These are phyloP conservation scores for Leptocoma aspasia DNA, from an alignment of 2,113 vertebrate genomes.

Conservation along the genomic window DNA sequence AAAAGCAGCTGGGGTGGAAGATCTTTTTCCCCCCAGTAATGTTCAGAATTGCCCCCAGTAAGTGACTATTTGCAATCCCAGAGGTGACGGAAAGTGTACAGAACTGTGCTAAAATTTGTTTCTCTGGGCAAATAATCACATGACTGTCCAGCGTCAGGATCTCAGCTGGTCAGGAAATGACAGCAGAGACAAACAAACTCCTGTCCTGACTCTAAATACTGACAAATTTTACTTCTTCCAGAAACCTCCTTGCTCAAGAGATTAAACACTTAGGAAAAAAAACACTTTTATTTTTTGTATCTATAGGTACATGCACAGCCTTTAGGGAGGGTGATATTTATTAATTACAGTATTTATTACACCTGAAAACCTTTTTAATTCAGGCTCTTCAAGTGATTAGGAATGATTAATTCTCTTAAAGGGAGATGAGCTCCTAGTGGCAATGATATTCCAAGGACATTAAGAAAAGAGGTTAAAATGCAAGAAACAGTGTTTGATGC, in stretches of 20 bases:
- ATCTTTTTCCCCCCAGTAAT: background rate
- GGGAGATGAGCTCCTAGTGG: background rate
- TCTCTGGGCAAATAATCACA: background rate
- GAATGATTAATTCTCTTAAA: conserved; percentile 2
- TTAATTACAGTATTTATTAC: background rate
- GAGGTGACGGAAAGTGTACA: background rate
- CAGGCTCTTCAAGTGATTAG: background rate
- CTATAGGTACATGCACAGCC: background rate
- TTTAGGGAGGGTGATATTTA: background rate
- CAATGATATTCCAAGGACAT: background rate
- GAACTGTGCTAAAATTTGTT: background rate
- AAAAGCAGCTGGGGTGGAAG: background rate
- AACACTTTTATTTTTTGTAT: background rate
- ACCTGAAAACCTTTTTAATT: conserved; percentile 1
- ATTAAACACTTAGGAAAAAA: background rate
- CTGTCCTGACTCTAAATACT: background rate
- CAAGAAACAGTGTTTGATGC: background rate
- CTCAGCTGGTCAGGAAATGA: background rate
- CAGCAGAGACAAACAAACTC: background rate
- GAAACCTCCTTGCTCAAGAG: background rate
- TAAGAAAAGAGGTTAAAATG: background rate
- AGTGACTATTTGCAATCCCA: background rate
- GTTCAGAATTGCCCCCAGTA: background rate
- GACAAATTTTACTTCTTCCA: background rate
- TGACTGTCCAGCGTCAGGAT: fast-evolving